Base-by-base conservation (phyloP, 2,113 vertebrate species). In the Hirundichthys speculiger region DNA sequence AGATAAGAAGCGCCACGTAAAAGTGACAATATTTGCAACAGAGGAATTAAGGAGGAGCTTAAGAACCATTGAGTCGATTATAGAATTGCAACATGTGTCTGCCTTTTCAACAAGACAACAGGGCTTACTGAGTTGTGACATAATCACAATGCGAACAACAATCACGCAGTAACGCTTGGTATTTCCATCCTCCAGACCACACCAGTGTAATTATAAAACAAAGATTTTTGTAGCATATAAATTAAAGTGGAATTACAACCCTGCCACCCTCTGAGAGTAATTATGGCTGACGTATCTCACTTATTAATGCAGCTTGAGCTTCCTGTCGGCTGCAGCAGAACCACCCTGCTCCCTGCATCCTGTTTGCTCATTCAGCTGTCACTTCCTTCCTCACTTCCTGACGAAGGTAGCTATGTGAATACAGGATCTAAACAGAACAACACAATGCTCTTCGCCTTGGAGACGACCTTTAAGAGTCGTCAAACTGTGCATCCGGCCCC, bases 351-450 rank as follows among this genome's bases (percentile, higher is more conserved):
- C 72, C 54, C 73, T 80, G 79, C 84, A 85, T 90, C 89, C 89
- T 89, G 89, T 90, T 90, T 88, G 87, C 80, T 84, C 75, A 63
- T 82, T 76, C 65, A 54, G 61, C 69, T 86, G 75, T 83, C 72
- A 83, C 79, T 86, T 86, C 87, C 89, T 85, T 75, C 86, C 84
- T 79, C 30, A 40, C 22, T 45, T 24, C 49, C 65, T 79, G 73
- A 83, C 75, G 74, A 80, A 80, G 71, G 75, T 71, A 64, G 16
- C 51, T 62, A 58, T 80, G 77, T 79, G 27, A 64, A 56, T 19
- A 60, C 25, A 82, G 19, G 46, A 64, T 65, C 65, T 54, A 71
- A 73, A 83, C 73, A 78, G 69, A 81, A 82, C 56, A 84, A 69
- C 55, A 78, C 41, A 66, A 39, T 21, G n/a, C 43, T 53, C 16